Percentiles rank a stretch among this genome's conserved stretches.
Evolutionary conservation across 2,113 vertebrate species (phyloP).

Genomic region (Apodemus speciosus): DNA sequence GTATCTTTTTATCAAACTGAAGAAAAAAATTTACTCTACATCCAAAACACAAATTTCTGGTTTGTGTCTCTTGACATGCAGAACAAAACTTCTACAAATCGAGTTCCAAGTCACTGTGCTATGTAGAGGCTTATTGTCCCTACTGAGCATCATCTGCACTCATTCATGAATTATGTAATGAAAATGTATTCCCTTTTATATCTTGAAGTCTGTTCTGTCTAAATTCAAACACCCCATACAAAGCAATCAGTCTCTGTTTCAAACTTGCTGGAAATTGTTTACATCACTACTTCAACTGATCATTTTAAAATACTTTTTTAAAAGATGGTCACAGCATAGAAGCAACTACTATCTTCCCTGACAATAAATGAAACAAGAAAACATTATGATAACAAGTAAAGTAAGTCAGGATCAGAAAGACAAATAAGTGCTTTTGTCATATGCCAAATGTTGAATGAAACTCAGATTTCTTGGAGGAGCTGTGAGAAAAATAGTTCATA

Average conservation of each 20-base stretch:
- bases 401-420: not conserved
- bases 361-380: not conserved
- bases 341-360: not conserved
- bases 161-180: not conserved
- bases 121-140: not conserved
- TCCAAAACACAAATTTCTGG: slow-evolving; percentile 8
- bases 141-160: not conserved
- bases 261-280: not conserved
- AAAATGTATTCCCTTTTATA: not conserved
- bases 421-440: not conserved
- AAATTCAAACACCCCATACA: not conserved
- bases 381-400: too few species aligned
- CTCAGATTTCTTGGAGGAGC: not conserved
- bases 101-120: not conserved
- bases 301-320: not conserved
- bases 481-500: not conserved
- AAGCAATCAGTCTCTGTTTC: not conserved
- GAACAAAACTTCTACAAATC: not conserved
- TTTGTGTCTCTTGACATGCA: not conserved
- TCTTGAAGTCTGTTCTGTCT: not conserved
- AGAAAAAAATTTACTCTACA: not conserved
- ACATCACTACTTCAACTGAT: not conserved
- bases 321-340: not conserved
- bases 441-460: not conserved
- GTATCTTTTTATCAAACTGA: not conserved